Evolutionary conservation across 2,888 invertebrate genomes (phyloP), one percentile per base, ranked within the genome.

Genomic region (Tipula lateralis): DNA sequence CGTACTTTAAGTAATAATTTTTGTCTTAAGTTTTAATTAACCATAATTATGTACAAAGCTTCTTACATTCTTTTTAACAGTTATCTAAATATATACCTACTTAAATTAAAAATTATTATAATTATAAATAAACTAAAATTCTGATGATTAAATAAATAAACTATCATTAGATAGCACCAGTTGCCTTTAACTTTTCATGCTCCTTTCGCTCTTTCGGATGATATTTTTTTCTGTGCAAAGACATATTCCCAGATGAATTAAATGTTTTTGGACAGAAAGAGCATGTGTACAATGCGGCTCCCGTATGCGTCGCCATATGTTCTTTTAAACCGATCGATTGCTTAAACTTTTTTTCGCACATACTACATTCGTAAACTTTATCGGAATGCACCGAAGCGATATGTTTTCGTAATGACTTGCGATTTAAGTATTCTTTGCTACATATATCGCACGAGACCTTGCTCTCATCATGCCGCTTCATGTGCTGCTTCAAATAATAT

Each of bases 301-400:
- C 89, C 0, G 90, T 90, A 39, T 90, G 90, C n/a, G 88, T 88
- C 13, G 90, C 88, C 88, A 90, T 89, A 86, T 90, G 90, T 85
- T 90, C 90, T 88, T 82, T 82, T 82, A 82, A 7, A n/a, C 30
- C n/a, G 5, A 30, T 30, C 4, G 16, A 5, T 50, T 44, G 89
- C 82, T 90, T 90, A 84, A 90, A 90, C 6, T 88, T 88, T 86
- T 90, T 90, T 0, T 87, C 86, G 85, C 90, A 90, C 36, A 89
- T 87, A 36, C 88, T 88, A 85, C 90, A 90, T 50, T 88, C 88
- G 84, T 88, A 88, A 6, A 87, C 88, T 0, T 88, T 87, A 44
- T 88, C 88, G 1, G 88, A 87, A 85, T 90, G 90, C 0, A 90
- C 90, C 83, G 89, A 89, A 0, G 88, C 88, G 30, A 88, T 87